Percentiles rank a stretch among this genome's conserved stretches.
Evolutionary conservation across 2,888 invertebrate species (phyloP).

Genomic region (Ecliptopera silaceata): DNA sequence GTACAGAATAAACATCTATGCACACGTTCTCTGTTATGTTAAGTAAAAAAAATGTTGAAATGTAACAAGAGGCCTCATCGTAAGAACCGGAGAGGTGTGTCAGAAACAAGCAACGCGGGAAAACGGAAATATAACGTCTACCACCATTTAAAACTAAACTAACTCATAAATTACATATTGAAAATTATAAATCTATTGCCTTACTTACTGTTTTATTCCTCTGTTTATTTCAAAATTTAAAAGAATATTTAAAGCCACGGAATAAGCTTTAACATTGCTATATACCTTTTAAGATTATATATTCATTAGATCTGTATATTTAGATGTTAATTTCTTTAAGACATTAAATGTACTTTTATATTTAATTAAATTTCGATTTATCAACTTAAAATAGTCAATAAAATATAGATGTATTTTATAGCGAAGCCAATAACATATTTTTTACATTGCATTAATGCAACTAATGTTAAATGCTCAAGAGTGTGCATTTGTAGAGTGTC

Average conservation of each 20-base stretch:
- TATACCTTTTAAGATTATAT: not conserved
- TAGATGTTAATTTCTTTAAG: not conserved
- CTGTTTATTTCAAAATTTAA: not conserved
- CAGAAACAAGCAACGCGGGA: conserved; percentile 39
- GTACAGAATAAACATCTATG: no score
- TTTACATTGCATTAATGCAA: conserved; percentile 15
- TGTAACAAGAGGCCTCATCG: conserved; percentile 44
- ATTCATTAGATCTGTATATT: conserved; percentile 8
- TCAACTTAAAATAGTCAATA: conserved; percentile 18
- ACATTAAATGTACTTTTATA: no score
- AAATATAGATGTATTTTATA: conserved; percentile 13
- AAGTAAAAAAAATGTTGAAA: no score
- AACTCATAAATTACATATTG: conserved; percentile 4
- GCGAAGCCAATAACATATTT: conserved; percentile 2
- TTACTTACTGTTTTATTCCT: conserved; percentile 5
- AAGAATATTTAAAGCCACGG: conserved; percentile 23
- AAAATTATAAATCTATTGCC: conserved; percentile 2
- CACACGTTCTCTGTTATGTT: no score
- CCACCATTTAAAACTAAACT: conserved; percentile 31
- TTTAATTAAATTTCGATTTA: not conserved
- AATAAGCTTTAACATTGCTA: not conserved
- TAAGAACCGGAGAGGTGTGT: conserved; percentile 42
- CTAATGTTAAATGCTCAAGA: conserved; percentile 24
- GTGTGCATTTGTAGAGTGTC: conserved; percentile 46
- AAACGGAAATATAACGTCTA: conserved; percentile 36